Evolutionary conservation across 2,888 invertebrate genomes (phyloP), one percentile per base, ranked within the genome.

Genomic region (Smittia aterrima): DNA sequence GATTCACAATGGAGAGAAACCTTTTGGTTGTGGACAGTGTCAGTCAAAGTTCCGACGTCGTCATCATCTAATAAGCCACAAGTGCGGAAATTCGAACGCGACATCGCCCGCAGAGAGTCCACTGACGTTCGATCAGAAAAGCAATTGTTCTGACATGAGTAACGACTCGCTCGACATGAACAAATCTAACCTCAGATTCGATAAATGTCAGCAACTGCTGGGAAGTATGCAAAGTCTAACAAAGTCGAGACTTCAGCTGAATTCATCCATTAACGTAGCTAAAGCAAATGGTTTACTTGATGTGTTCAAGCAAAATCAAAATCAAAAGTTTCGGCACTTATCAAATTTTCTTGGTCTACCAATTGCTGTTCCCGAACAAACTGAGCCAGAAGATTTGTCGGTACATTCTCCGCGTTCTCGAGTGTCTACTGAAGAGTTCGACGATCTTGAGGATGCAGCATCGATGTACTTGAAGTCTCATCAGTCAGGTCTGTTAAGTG

Each of bases 1-100:
- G 77, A 93, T 94, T 74, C 96, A 96, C 83, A 92, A 93, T 78
- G 93, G 94, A 47, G 93, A 95, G 81, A 95, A 95, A 78, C 95
- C 95, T 0, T 95, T 93, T 82, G 88, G 89, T 72, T 96, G 95
- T 82, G 86, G 87, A 6, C 87, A 89, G 18, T 95, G 95, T 79
- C 89, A 89, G 76, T 88, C 90, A 77, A 87, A 91, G 77, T 95
- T 94, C 84, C 86, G 95, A 24, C 85, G 95, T 78, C 89, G 93
- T 82, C 95, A 95, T 82, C 95, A 95, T 78, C 86, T 94, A 64
- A 85, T 92, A 82, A 92, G 93, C 80, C 92, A 92, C 83, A 93
- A 94, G 79, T 95, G 95, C 80, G 88, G 88, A 27, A 83, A 83
- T 20, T 79, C 79, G 27, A 80, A 79, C 16, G 81, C 81, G 13